phyloP scores from a whole-genome alignment of 1,140 invertebrate species.

The Contarinia nasturtii region DNA sequence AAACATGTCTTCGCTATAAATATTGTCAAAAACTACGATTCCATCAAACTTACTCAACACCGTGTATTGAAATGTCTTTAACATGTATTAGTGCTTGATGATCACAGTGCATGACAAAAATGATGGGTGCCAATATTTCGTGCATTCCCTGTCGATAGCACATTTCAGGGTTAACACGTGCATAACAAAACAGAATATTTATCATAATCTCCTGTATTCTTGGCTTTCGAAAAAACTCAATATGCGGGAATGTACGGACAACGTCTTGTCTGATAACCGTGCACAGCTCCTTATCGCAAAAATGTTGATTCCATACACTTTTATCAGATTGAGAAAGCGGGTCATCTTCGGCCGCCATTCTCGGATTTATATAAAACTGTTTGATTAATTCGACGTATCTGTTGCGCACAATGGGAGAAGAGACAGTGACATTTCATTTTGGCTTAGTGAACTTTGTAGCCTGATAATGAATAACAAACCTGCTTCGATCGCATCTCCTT shows the following conservation, averaged over 20 bases:
- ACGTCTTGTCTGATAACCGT: conserved; percentile 60
- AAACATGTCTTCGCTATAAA: no score
- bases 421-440: background rate
- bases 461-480: no score
- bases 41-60: background rate
- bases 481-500: conserved; percentile 11
- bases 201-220: conserved; percentile 47
- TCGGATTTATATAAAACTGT: conserved; percentile 20
- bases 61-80: conserved; percentile 12
- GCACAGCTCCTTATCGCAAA: conserved; percentile 55
- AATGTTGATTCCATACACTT: conserved; percentile 66
- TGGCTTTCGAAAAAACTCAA: conserved; percentile 52
- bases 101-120: conserved; percentile 55
- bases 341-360: conserved; percentile 11
- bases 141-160: conserved; percentile 75
- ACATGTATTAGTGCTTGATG: conserved; percentile 37
- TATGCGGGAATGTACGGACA: conserved; percentile 57
- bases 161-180: conserved; percentile 45
- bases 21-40: background rate
- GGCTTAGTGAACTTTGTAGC: no score
- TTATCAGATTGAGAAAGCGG: conserved; percentile 24
- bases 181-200: conserved; percentile 42
- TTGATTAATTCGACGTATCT: conserved; percentile 18
- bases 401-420: background rate
- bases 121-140: conserved; percentile 54